phyloP scores from a whole-genome alignment of 2,113 vertebrate species.

The Piaya cayana region DNA sequence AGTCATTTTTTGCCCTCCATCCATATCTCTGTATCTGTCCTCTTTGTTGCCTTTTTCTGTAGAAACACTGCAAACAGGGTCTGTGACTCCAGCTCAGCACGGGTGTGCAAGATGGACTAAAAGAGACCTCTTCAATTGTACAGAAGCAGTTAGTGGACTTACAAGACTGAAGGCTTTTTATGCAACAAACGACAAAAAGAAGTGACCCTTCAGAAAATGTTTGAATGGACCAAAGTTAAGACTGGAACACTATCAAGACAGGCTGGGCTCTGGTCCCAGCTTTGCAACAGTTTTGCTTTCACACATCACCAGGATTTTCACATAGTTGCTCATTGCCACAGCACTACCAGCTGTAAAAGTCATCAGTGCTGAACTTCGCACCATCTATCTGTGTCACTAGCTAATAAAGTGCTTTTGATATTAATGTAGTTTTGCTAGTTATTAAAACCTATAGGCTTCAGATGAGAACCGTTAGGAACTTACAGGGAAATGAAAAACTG shows the following conservation, averaged over 20 bases:
- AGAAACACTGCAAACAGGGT: background rate
- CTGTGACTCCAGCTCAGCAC: background rate
- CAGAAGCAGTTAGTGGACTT: background rate
- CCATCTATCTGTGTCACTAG: background rate
- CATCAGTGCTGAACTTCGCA: background rate
- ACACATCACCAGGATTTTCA: background rate
- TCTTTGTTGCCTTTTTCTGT: background rate
- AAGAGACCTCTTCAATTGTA: background rate
- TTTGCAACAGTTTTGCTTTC: background rate
- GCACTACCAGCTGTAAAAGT: background rate
- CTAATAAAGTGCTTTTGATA: slow-evolving; percentile 10
- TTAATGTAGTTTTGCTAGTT: background rate
- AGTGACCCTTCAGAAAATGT: background rate
- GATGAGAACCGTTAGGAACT: background rate
- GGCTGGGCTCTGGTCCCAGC: background rate
- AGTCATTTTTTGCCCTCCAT: background rate
- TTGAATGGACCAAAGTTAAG: background rate
- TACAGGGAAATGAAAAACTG: background rate
- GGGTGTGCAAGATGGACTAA: background rate
- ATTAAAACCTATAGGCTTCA: background rate
- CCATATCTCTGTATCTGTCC: background rate
- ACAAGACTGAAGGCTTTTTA: background rate
- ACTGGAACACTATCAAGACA: background rate
- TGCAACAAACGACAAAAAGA: background rate
- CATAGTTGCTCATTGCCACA: background rate